A percentile compares a stretch with the other conserved stretches of the same genome.
These are phyloP conservation scores for Xiphophorus couchianus DNA, from an alignment of 2,113 vertebrate species.

Conservation along the genomic window DNA sequence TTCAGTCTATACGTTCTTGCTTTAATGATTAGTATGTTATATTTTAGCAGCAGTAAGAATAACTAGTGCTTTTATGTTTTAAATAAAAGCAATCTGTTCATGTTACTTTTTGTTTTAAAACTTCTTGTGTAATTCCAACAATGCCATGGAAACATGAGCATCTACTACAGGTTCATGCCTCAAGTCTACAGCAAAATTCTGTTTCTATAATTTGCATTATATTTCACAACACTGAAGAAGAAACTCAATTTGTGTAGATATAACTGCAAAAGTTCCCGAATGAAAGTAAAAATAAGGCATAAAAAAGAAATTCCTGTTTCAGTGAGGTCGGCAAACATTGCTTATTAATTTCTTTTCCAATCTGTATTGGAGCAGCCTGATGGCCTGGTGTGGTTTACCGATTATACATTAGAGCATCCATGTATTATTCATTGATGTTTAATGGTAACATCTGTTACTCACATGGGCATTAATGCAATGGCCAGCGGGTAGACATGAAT, in stretches of 20 bases:
- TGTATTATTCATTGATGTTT: constrained; percentile 36
- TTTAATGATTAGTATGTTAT: too few species aligned
- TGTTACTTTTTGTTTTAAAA: not conserved
- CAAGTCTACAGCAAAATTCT: too few species aligned
- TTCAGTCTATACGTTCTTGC: too few species aligned
- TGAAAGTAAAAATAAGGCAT: not conserved
- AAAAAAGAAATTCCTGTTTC: not conserved
- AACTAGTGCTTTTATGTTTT: too few species aligned
- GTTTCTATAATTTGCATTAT: not conserved
- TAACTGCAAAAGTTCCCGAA: not conserved
- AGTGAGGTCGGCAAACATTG: not conserved
- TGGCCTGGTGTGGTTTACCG: constrained; percentile 17
- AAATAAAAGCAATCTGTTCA: too few species aligned
- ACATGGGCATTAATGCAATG: constrained; percentile 15
- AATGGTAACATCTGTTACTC: constrained; percentile 39
- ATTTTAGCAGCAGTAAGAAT: too few species aligned
- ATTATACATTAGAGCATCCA: not conserved
- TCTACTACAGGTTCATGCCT: too few species aligned
- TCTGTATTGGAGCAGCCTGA: not conserved
- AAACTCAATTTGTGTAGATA: not conserved
- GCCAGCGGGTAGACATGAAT: constrained; percentile 4
- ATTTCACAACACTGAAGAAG: not conserved
- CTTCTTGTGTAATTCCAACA: too few species aligned
- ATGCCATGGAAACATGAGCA: too few species aligned
- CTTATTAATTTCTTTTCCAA: not conserved